Conservation (phyloP, 2,888 invertebrate species). For the Galeruca laticollis region DNA sequence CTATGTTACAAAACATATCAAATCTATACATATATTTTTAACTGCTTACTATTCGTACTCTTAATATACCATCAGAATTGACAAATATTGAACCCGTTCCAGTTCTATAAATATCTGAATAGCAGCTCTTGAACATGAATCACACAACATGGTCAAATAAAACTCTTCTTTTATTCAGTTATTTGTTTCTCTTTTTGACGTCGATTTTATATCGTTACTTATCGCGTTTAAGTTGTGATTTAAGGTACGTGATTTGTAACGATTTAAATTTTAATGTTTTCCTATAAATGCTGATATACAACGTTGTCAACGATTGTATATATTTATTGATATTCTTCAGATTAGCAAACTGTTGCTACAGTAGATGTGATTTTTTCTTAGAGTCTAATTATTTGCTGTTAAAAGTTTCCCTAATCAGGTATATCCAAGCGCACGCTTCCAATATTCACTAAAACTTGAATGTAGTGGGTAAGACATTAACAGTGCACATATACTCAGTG, state of each 20-base stretch:
- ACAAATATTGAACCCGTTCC: constrained; percentile 38
- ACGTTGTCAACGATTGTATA: constrained; percentile 29
- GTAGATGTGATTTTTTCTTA: no score
- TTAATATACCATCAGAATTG: constrained; percentile 35
- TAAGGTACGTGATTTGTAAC: constrained; percentile 59
- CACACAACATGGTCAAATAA: constrained; percentile 52
- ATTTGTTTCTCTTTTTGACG: constrained; percentile 57
- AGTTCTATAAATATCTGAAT: constrained; percentile 47
- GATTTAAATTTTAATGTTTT: constrained; percentile 57
- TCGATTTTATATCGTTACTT: constrained; percentile 62
- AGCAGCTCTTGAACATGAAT: constrained; percentile 55
- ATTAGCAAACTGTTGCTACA: neutral
- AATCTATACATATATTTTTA: neutral
- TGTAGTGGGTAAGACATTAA: no score
- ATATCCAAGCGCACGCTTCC: no score
- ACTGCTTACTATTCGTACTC: constrained; percentile 19
- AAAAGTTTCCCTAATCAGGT: no score
- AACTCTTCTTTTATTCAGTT: constrained; percentile 48
- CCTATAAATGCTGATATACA: constrained; percentile 50
- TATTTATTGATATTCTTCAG: neutral
- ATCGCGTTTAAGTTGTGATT: constrained; percentile 60
- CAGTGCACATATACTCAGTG: no score
- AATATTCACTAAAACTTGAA: no score
- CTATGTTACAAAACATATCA: neutral
- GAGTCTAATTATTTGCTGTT: no score